Percentiles rank a stretch among this genome's conserved stretches.
phyloP scores from a whole-genome alignment of 2,797 vertebrate genomes.

The Channallabes apus region DNA sequence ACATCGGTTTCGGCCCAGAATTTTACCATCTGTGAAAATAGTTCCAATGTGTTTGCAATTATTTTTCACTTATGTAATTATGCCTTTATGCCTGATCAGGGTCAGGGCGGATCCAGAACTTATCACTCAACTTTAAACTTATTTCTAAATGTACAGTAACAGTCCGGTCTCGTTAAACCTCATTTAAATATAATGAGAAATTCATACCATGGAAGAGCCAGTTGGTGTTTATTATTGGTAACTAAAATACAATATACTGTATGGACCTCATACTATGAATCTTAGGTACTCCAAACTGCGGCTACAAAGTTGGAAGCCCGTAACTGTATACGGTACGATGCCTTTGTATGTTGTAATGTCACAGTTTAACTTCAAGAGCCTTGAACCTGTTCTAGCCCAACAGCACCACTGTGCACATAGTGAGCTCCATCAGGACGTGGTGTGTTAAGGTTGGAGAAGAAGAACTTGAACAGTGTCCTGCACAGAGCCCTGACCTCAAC shows the following conservation, averaged over 20 bases:
- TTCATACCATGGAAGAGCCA: neutral
- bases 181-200: neutral
- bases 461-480: neutral
- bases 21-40: no score
- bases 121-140: neutral
- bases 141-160: neutral
- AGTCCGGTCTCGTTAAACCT: neutral
- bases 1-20: no score
- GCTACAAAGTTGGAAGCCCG: neutral
- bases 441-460: neutral
- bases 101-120: neutral
- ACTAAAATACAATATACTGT: neutral
- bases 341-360: neutral
- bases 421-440: neutral
- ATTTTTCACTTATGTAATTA: neutral
- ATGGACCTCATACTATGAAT: neutral
- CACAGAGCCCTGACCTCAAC: neutral
- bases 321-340: neutral
- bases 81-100: neutral
- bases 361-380: neutral
- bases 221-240: neutral
- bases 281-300: neutral
- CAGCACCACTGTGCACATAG: neutral
- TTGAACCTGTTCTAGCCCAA: neutral
- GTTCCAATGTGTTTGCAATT: neutral